Evolutionary conservation across 1,140 invertebrate genomes (phyloP).

Genomic region (Drosophila asahinai): DNA sequence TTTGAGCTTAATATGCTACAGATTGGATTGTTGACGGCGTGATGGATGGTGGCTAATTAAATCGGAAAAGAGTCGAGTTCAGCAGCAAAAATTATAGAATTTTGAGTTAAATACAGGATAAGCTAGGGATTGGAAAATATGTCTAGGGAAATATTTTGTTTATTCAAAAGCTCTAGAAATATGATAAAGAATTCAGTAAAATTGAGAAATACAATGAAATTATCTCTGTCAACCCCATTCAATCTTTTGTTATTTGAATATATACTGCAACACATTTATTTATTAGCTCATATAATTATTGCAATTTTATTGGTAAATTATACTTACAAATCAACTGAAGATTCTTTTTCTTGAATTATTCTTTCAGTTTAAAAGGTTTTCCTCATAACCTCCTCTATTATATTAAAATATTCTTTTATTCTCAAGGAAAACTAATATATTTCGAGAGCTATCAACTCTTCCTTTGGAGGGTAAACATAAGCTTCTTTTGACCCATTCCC

Average conservation of each 20-base stretch:
- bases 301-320: no score
- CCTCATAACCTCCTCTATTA: background rate
- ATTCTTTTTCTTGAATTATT: background rate
- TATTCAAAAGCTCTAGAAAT: background rate
- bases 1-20: slow-evolving; percentile 24
- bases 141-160: no score
- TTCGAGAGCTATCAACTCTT: background rate
- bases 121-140: background rate
- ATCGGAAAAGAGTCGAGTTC: background rate
- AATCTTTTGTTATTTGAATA: no score
- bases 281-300: no score
- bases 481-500: slow-evolving; percentile 6
- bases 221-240: no score
- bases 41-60: slow-evolving; percentile 26
- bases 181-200: background rate
- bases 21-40: slow-evolving; percentile 32
- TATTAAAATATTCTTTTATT: background rate
- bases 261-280: no score
- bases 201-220: no score
- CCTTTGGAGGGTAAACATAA: slow-evolving; percentile 9
- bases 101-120: background rate
- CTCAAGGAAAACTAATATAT: background rate
- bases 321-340: no score
- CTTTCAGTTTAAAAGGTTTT: background rate
- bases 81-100: no score